Evolutionary conservation across 2,888 invertebrate species (phyloP), one percentile per base, ranked within the genome.

Genomic region (Antheraea assamensis): DNA sequence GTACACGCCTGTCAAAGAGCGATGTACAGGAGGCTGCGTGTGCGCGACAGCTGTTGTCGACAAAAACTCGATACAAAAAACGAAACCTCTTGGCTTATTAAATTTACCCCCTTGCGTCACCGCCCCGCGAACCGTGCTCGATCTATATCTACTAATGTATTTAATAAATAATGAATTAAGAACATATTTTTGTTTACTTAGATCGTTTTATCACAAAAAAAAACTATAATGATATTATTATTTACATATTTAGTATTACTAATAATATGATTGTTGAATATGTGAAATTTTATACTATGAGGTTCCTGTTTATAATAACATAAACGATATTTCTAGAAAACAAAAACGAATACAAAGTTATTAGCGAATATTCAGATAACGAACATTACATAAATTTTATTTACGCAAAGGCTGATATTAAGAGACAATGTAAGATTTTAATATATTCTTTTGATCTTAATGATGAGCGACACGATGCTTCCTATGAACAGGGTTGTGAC

Each of bases 11-110:
- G 72, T 42, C 17, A 74, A 27, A 70, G 64, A 64, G 71, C 55
- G 76, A 15, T 49, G 74, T 52, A 58, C 30, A 73, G 72, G 70
- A 76, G 74, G 78, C 79, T 75, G 76, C 77, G 79, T 77, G 79
- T 76, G 80, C 75, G 66, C 74, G 78, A 74, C 83, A 84, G 84
- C 81, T 83, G 84, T 76, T 76, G 75, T 74, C 71, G 71, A 74
- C 76, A 75, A 76, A 78, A 74, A 76, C 74, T 72, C 30, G 70
- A 58, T 71, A 74, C 77, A 75, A 76, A 77, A 78, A 78, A 82
- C 66, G 71, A 76, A 77, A 78, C 74, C 78, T 77, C 78, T 73
- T 74, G 71, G 55, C 73, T 78, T 73, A 77, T 77, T 78, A 77
- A 71, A 52, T 73, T 71, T 66, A 55, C 66, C 70, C 52, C 71